Base-by-base conservation (phyloP, 2,797 vertebrate species). In the Lycodopsis pacificus region DNA sequence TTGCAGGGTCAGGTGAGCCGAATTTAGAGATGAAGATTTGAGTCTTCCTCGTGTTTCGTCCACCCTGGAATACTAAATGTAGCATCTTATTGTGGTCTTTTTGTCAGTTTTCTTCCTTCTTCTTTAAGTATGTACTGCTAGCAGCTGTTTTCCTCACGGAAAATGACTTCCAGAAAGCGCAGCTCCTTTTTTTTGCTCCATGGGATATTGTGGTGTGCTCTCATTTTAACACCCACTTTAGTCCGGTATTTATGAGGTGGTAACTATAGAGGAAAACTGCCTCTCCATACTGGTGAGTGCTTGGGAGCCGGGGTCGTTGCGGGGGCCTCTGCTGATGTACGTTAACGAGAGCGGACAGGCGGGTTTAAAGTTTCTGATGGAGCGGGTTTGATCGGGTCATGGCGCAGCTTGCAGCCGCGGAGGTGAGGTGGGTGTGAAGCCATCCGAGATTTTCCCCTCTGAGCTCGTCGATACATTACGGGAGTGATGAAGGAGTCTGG, bases 201-300 rank as follows among this genome's bases (percentile, higher is more conserved):
- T n/a, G 72, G 89, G 82, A 87, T 82, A 75, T 87, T 85, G 85
- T 85, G 77, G 83, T 82, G 71, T 69, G 84, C 72, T 83, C 71
- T 79, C 76, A 70, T 86, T 91, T 94, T 92, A 89, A 91, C 90
- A 91, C 90, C 85, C 81, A 86, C 91, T 93, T 87, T 77, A 86
- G 62, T 81, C 34, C 72, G 77, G 73, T 90, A 88, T 94, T 94
- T 94, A 91, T 92, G 93, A 92, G 88, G 86, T 90, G 86, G 88
- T 88, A 90, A 89, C 83, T 81, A 49, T 73, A 76, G 64, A 76
- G 76, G 70, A 69, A 71, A 65, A 75, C 65, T 27, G 51, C 56
- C 66, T 67, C 74, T 66, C 49, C 22, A 25, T 76, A 42, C 69
- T 81, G 78, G 79, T 74, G 80, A 83, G 77, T 32, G 65, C 72